Evolutionary conservation across 2,888 invertebrate genomes (phyloP).

Genomic region (Saturnia pavonia): DNA sequence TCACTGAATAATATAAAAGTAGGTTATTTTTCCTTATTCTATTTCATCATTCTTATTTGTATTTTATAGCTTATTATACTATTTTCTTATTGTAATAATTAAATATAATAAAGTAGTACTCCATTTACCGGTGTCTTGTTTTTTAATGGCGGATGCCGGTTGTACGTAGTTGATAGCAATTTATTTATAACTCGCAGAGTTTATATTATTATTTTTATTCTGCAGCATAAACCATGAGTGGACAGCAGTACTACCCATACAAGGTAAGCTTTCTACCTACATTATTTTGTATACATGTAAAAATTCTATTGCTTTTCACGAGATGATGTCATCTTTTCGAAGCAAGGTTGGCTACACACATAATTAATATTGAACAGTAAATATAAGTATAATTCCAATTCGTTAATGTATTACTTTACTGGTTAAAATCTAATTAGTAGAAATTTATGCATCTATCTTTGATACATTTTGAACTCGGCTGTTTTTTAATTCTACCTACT

Average conservation of each 20-base stretch:
- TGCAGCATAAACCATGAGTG: conserved; percentile 82
- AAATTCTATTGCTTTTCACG: conserved; percentile 59
- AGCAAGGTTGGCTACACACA: conserved; percentile 35
- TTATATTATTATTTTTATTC: conserved; percentile 29
- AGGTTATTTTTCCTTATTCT: conserved; percentile 48
- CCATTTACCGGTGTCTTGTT: conserved; percentile 36
- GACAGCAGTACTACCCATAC: conserved; percentile 93
- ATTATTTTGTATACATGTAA: conserved; percentile 34
- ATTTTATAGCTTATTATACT: neutral
- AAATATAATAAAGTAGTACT: neutral
- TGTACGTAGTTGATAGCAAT: conserved; percentile 44
- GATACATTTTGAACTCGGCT: neutral
- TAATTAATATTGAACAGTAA: conserved; percentile 11
- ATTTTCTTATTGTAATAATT: neutral
- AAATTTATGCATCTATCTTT: neutral
- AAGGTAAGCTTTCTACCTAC: conserved; percentile 85
- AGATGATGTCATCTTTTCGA: conserved; percentile 74
- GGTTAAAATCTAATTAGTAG: neutral
- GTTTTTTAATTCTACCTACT: neutral
- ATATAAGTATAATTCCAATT: neutral
- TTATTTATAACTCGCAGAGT: conserved; percentile 62
- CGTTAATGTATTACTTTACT: neutral
- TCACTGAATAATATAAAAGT: conserved; percentile 60
- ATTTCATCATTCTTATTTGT: conserved; percentile 2
- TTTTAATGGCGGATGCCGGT: conserved; percentile 58